These are phyloP conservation scores for Machimus atricapillus DNA, from an alignment of 2,888 invertebrate species.

Conservation along the genomic window DNA sequence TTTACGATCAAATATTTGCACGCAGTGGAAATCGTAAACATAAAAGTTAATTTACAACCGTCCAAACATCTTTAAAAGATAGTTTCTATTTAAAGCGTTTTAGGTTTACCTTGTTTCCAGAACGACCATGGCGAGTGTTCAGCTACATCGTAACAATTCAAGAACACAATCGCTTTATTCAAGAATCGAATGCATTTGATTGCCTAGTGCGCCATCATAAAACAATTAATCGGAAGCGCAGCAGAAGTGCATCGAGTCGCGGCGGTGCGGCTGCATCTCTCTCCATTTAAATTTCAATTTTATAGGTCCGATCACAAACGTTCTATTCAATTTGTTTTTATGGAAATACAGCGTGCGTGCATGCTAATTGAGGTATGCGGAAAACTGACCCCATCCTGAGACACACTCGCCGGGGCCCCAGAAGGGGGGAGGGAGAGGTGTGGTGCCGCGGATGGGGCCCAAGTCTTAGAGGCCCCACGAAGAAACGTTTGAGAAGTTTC, in stretches of 20 bases:
- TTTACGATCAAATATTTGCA: background rate
- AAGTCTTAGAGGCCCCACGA: background rate
- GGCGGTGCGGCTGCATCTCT: background rate
- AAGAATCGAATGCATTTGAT: background rate
- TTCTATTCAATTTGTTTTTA: constrained; percentile 48
- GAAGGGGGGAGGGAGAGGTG: background rate
- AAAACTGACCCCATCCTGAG: constrained; percentile 43
- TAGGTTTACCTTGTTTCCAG: background rate
- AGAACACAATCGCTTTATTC: background rate
- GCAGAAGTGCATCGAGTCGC: background rate
- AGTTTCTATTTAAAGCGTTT: background rate
- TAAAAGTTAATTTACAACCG: background rate
- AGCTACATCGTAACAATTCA: background rate
- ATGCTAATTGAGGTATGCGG: constrained; percentile 48
- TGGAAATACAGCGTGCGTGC: constrained; percentile 46
- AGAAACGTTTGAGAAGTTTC: background rate
- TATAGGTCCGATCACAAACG: constrained; percentile 46
- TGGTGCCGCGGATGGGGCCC: background rate
- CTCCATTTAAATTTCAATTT: constrained; percentile 46
- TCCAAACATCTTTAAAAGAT: background rate
- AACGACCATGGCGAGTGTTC: background rate
- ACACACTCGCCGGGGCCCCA: background rate
- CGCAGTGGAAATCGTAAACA: background rate
- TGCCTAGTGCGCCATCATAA: background rate
- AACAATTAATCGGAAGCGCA: background rate